Evolutionary conservation across 2,797 vertebrate genomes (phyloP).

Genomic region (Distichodus sexfasciatus): DNA sequence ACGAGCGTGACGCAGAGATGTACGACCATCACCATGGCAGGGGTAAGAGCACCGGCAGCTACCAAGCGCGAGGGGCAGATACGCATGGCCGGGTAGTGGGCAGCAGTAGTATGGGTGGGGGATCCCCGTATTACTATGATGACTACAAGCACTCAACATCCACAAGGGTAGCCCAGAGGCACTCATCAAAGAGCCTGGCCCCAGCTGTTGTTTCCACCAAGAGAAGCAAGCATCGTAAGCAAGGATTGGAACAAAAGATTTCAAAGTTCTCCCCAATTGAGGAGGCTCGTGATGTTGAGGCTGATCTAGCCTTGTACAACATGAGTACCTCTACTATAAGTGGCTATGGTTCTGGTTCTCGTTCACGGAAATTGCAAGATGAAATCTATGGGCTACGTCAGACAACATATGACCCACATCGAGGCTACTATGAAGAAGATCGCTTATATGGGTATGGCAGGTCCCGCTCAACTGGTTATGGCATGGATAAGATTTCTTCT

Average conservation of each 20-base stretch:
- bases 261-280: constrained; percentile 99
- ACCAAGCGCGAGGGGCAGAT: constrained; percentile 76
- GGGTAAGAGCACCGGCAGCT: constrained; percentile 86
- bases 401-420: constrained; percentile 78
- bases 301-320: constrained; percentile 88
- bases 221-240: constrained; percentile 97
- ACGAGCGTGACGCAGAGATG: constrained; percentile 92
- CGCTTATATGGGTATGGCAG: constrained; percentile 82
- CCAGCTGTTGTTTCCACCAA: constrained; percentile 91
- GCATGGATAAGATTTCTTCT: constrained; percentile 86
- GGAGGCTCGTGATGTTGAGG: constrained; percentile 96
- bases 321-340: constrained; percentile 69
- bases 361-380: constrained; percentile 82
- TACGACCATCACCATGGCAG: constrained; percentile 88
- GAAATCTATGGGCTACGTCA: constrained; percentile 84
- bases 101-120: constrained; percentile 76
- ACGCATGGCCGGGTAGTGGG: constrained; percentile 84
- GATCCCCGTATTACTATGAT: constrained; percentile 84
- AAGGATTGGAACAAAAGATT: constrained; percentile 95
- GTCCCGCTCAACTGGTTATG: constrained; percentile 85
- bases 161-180: constrained; percentile 77
- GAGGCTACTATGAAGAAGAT: constrained; percentile 87
- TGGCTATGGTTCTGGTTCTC: constrained; percentile 70
- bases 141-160: constrained; percentile 71
- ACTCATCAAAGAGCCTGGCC: constrained; percentile 87